Conservation (phyloP, 64 coral and sea anemone species). For the Montipora foliosa region DNA sequence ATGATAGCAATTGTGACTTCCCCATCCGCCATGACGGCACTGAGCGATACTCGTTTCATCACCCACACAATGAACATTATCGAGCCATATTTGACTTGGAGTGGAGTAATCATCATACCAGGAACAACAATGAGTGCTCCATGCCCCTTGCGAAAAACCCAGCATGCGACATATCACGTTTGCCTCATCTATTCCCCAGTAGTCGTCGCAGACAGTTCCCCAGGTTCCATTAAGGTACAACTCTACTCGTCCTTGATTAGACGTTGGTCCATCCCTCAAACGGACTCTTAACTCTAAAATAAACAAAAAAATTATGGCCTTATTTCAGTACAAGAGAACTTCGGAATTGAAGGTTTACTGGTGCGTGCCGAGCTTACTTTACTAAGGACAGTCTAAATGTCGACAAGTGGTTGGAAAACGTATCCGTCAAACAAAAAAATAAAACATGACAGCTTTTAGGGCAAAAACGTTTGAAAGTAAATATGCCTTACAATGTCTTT, state of each 20-base stretch:
- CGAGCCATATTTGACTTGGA: conserved; percentile 69
- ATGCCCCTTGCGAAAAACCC: conserved; percentile 5
- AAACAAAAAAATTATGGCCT: not conserved
- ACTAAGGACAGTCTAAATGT: no score
- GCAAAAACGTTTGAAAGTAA: no score
- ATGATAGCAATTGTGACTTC: conserved; percentile 50
- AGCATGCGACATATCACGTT: conserved; percentile 45
- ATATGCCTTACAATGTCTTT: no score
- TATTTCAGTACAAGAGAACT: no score
- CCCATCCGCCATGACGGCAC: conserved; percentile 69
- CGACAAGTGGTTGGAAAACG: no score
- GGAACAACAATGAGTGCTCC: conserved; percentile 44
- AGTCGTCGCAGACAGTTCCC: conserved; percentile 39
- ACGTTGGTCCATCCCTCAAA: not conserved
- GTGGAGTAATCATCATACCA: not conserved
- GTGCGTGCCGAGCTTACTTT: no score
- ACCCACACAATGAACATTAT: conserved; percentile 74
- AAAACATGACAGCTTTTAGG: no score
- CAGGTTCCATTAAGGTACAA: conserved; percentile 7
- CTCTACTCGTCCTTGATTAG: conserved; percentile 39
- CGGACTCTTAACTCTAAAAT: conserved; percentile 14
- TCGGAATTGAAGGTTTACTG: no score
- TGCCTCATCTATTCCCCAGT: conserved; percentile 50
- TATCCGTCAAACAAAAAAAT: no score
- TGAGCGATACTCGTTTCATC: conserved; percentile 58